Evolutionary conservation across 1,140 invertebrate species (phyloP), one percentile per base, ranked within the genome.

Genomic region (Drosophila melanica): DNA sequence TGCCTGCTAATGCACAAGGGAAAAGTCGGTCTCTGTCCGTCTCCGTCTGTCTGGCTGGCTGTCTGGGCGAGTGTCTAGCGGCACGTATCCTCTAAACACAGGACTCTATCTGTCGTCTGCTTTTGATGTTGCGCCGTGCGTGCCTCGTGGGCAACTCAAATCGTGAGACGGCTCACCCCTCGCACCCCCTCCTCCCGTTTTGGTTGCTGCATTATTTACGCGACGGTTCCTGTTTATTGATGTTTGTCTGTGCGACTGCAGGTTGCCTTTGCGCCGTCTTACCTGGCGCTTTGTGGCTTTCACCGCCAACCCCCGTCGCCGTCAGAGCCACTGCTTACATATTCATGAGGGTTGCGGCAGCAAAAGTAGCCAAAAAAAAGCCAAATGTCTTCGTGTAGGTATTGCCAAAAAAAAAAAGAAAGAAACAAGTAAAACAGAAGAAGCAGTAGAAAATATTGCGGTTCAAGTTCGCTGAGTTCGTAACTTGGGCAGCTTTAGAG

Each of bases 271-370:
- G 27, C 27, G 75, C 64, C 37, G 33, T 64, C 51, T 87, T 77
- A 85, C 82, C 81, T 85, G 75, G 50, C 63, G 62, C 77, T 76
- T 79, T 79, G 73, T 76, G 74, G 77, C 76, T 71, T 75, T 77
- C 48, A 70, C 20, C 59, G 42, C 27, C 69, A 66, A 51, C 64
- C 77, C 69, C 71, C 67, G 64, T 59, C 20, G 53, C 54, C 60
- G 51, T 54, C 41, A 62, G 55, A 65, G 73, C 65, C 50, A 66
- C 72, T 80, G 78, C 79, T 90, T 86, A 90, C 84, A 90, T 90
- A 90, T 90, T 87, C 86, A 90, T 90, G 86, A 90, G 87, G 86
- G 87, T 90, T 90, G 86, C 87, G 76, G 81, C 81, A 73, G 77
- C 79, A 87, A 87, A 68, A 86, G 81, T 86, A 87, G 82, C 82